These are phyloP conservation scores for Caenorhabditis remanei DNA, from an alignment of 1,140 invertebrate species.

Conservation along the genomic window DNA sequence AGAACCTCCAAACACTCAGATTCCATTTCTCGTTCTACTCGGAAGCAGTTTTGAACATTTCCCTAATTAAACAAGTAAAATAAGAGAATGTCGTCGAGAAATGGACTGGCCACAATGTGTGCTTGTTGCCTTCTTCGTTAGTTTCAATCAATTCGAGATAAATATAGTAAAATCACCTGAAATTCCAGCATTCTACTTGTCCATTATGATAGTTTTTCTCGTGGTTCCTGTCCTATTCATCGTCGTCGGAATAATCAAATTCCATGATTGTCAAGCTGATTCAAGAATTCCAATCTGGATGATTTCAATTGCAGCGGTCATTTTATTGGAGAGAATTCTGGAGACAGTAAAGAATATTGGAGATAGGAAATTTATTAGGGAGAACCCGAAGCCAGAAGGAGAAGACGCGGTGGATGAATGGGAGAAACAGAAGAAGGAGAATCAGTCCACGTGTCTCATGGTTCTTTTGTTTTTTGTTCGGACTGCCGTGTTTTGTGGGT, in stretches of 20 bases:
- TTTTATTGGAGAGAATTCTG: conserved; percentile 3
- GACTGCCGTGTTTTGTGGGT: background rate
- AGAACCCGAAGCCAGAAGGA: background rate
- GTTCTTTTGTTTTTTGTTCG: background rate
- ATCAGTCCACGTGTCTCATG: background rate
- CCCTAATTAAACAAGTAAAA: no score
- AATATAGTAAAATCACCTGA: background rate
- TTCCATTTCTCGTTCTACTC: no score
- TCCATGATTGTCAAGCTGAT: background rate
- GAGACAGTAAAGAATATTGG: background rate
- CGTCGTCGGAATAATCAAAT: conserved; percentile 18
- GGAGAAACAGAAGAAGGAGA: background rate
- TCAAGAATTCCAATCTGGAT: conserved; percentile 44
- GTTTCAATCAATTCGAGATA: background rate
- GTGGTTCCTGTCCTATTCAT: conserved; percentile 14
- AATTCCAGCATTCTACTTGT: background rate
- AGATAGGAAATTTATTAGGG: background rate
- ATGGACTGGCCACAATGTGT: background rate
- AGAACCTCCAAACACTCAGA: no score
- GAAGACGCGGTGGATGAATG: background rate
- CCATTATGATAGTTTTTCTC: background rate
- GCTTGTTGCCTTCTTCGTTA: conserved; percentile 16
- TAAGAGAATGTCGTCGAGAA: background rate
- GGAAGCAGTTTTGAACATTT: no score
- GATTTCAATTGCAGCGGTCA: conserved; percentile 11